A percentile compares a stretch with the other conserved stretches of the same genome.
phyloP scores from a whole-genome alignment of 1,140 invertebrate species.

The Calycopis cecrops region DNA sequence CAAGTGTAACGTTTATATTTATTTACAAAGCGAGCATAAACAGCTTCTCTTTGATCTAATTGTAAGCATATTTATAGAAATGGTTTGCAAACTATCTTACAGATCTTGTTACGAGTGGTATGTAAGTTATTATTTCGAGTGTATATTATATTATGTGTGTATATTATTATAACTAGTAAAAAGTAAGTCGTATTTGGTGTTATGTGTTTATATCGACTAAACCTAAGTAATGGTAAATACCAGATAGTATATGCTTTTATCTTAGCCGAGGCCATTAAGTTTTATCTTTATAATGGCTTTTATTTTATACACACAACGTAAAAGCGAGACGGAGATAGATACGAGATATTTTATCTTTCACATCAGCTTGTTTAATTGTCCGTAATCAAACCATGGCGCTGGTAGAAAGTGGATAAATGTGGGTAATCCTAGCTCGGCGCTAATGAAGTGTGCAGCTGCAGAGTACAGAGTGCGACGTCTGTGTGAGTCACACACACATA shows the following conservation, averaged over 20 bases:
- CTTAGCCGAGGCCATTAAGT: background rate
- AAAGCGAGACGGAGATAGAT: background rate
- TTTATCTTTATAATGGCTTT: background rate
- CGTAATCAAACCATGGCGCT: constrained; percentile 1
- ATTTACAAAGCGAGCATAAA: background rate
- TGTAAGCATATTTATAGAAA: background rate
- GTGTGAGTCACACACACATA: background rate
- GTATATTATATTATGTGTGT: too few relatives aligned
- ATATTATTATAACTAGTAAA: too few relatives aligned
- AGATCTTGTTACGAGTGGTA: background rate
- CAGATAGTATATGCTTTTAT: too few relatives aligned
- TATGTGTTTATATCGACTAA: too few relatives aligned
- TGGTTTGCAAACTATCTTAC: background rate
- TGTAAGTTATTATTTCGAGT: too few relatives aligned
- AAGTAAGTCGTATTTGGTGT: too few relatives aligned
- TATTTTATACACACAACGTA: background rate
- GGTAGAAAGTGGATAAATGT: constrained; percentile 3
- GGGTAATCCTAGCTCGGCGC: constrained; percentile 6
- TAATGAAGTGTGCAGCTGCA: constrained; percentile 6
- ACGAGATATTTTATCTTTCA: background rate
- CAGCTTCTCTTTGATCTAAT: background rate
- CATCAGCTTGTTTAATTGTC: constrained; percentile 1
- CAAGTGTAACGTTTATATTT: background rate
- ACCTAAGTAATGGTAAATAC: too few relatives aligned
- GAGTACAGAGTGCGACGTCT: background rate